Percentiles rank a stretch among this genome's conserved stretches.
Evolutionary conservation across 23 tunicate species (phyloP).

Genomic region (Corella eumyota): DNA sequence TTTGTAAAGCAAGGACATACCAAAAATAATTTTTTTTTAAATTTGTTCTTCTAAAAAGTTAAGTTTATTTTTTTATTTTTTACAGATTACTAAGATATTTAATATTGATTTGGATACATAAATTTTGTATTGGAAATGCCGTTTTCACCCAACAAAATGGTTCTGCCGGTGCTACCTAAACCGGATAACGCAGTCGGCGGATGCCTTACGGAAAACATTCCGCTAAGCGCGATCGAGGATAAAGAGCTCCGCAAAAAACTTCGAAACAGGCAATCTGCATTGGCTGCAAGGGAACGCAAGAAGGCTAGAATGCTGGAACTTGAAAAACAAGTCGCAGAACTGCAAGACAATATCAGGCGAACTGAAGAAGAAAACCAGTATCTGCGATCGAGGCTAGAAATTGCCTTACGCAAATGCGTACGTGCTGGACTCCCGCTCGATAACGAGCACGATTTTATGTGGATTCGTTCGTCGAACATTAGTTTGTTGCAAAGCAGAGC

Average conservation of each 20-base stretch:
- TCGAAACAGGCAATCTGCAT: slow-evolving; percentile 89
- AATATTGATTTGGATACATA: neutral
- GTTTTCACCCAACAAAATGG: slow-evolving; percentile 21
- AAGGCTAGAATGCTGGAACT: slow-evolving; percentile 84
- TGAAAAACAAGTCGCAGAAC: slow-evolving; percentile 50
- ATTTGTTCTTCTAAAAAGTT: too few species aligned
- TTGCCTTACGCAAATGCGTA: slow-evolving; percentile 13
- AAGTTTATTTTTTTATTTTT: neutral
- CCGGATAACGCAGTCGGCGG: slow-evolving; percentile 15
- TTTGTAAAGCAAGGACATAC: too few species aligned
- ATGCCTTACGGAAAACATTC: slow-evolving; percentile 6
- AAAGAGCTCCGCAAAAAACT: slow-evolving; percentile 91
- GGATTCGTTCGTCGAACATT: too few species aligned
- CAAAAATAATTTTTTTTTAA: too few species aligned
- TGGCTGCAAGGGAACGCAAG: slow-evolving; percentile 95
- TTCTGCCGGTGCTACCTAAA: slow-evolving; percentile 55
- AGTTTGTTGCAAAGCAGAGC: too few species aligned
- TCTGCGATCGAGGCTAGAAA: slow-evolving; percentile 15
- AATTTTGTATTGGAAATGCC: slow-evolving; percentile 32
- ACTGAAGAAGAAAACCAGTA: slow-evolving; percentile 41
- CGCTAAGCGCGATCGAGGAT: slow-evolving; percentile 72
- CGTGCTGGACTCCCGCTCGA: slow-evolving; percentile 29
- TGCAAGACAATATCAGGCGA: slow-evolving; percentile 29
- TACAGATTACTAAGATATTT: neutral
- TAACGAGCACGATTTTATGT: slow-evolving; percentile 14